Conservation (phyloP, 2,113 vertebrate genomes). For the Ctenodactylus gundi region DNA sequence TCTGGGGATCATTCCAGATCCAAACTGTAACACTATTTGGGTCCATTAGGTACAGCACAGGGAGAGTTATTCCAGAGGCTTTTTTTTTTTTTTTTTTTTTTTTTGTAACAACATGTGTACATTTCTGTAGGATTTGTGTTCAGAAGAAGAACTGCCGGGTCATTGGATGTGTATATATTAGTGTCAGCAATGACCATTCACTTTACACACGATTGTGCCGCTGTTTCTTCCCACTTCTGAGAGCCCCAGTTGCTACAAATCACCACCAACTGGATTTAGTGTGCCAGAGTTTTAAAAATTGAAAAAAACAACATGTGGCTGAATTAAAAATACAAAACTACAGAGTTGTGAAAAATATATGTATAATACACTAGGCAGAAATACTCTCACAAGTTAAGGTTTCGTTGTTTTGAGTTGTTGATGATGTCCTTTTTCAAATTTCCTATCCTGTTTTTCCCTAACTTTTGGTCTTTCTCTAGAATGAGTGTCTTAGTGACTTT, state of each 20-base stretch:
- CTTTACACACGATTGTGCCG: accelerated
- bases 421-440: not conserved
- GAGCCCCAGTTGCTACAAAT: not conserved
- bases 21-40: too few species aligned
- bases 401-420: not conserved
- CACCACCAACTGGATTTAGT: not conserved
- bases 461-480: not conserved
- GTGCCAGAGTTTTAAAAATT: not conserved
- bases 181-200: not conserved
- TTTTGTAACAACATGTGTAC: accelerated
- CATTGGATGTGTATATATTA: too few species aligned
- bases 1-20: too few species aligned
- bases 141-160: not conserved
- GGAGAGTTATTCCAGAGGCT: too few species aligned
- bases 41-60: not conserved
- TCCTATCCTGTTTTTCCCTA: not conserved
- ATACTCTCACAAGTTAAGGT: not conserved
- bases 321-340: not conserved
- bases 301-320: not conserved
- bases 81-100: too few species aligned
- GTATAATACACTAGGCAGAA: not conserved
- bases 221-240: not conserved
- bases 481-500: too few species aligned
- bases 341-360: not conserved
- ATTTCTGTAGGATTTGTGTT: not conserved